A percentile compares a stretch with the other conserved stretches of the same genome.
phyloP scores from a whole-genome alignment of 2,888 invertebrate species.

The Cephus sareptanus region DNA sequence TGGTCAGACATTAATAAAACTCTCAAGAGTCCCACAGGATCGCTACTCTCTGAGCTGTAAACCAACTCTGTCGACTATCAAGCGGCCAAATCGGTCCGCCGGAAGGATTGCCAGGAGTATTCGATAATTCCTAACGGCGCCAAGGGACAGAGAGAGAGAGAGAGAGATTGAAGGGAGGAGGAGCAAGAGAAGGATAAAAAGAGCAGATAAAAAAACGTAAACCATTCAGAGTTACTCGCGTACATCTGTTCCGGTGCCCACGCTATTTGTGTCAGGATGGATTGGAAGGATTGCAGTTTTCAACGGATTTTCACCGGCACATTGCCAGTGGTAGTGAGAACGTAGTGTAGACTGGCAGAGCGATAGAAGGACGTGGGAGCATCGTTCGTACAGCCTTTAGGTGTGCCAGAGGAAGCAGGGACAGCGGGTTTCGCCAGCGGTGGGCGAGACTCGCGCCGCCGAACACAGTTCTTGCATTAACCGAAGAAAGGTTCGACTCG shows the following conservation, averaged over 20 bases:
- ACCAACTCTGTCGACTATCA: no score
- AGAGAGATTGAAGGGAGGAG: background rate
- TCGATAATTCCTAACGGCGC: background rate
- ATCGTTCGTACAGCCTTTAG: slow-evolving; percentile 1
- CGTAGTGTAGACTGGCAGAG: slow-evolving; percentile 1
- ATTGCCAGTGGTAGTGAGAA: slow-evolving; percentile 22
- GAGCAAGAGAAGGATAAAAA: background rate
- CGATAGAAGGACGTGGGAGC: slow-evolving; percentile 14
- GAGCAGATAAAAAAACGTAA: background rate
- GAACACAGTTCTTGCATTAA: slow-evolving; percentile 63
- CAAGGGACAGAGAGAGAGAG: background rate
- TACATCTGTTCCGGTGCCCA: slow-evolving; percentile 31
- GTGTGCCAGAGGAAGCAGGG: background rate
- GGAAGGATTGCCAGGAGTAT: no score
- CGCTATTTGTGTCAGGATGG: slow-evolving; percentile 21
- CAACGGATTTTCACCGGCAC: slow-evolving; percentile 25
- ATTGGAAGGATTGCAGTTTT: slow-evolving; percentile 37
- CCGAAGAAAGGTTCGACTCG: slow-evolving; percentile 60
- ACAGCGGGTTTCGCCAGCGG: slow-evolving; percentile 23
- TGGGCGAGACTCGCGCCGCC: slow-evolving; percentile 43
- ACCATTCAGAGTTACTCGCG: background rate
- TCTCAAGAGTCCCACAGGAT: no score
- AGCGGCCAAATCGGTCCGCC: no score
- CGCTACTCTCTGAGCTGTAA: no score
- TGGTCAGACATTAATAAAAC: no score